Evolutionary conservation across 2,888 invertebrate species (phyloP).

Genomic region (Eupeodes luniger): DNA sequence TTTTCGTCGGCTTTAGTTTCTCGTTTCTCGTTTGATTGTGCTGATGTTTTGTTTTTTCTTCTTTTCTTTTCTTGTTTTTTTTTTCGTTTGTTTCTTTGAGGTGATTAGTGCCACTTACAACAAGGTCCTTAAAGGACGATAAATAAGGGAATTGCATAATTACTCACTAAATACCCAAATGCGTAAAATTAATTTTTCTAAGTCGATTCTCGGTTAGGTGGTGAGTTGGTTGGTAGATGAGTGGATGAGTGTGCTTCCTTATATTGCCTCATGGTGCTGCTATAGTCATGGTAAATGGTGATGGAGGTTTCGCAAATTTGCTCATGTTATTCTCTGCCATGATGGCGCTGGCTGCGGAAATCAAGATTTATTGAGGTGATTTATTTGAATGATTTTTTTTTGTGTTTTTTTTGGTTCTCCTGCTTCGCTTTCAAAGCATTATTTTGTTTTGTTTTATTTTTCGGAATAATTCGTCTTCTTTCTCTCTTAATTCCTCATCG

Average conservation of each 20-base stretch:
- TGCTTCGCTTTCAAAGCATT: conserved; percentile 4
- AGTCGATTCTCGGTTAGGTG: conserved; percentile 8
- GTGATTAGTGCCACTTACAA: conserved; percentile 33
- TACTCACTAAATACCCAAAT: conserved; percentile 66
- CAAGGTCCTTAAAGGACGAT: conserved; percentile 49
- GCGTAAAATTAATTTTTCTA: conserved; percentile 68
- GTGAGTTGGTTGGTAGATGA: not conserved
- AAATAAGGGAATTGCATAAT: conserved; percentile 66
- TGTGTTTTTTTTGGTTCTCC: conserved; percentile 14
- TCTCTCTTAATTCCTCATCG: conserved; percentile 18
- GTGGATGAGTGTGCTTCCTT: conserved; percentile 9
- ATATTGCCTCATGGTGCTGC: not conserved
- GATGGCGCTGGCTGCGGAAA: conserved; percentile 49
- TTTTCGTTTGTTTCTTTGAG: not conserved
- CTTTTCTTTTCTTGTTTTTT: not conserved
- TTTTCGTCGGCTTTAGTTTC: no score
- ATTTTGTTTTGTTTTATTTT: conserved; percentile 15
- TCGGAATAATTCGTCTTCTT: not conserved
- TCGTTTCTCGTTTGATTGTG: not conserved
- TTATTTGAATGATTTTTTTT: conserved; percentile 66
- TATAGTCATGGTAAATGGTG: conserved; percentile 12
- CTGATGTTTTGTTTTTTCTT: not conserved
- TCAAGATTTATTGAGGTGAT: conserved; percentile 75
- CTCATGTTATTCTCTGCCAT: conserved; percentile 49
- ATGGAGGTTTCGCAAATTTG: conserved; percentile 67